Conservation (phyloP, 2,797 vertebrate genomes). For the Pteronotus mesoamericanus region DNA sequence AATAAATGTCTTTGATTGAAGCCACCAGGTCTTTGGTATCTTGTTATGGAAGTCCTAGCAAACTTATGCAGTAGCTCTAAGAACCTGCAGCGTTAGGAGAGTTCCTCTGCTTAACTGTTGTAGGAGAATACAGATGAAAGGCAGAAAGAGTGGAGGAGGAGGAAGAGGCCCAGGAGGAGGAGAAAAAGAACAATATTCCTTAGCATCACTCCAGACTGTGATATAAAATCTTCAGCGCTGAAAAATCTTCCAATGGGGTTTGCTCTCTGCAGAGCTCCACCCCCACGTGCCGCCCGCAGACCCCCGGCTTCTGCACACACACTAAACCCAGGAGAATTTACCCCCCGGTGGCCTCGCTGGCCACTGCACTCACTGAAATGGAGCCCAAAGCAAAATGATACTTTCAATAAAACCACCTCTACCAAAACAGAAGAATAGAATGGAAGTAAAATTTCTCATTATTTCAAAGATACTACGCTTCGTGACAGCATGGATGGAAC, state of each 20-base stretch:
- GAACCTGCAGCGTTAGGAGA: background rate
- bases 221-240: background rate
- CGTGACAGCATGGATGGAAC: no score
- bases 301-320: background rate
- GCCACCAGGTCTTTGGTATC: rapidly evolving
- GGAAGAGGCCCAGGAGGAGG: background rate
- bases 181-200: background rate
- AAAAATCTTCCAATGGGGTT: background rate
- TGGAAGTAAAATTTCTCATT: background rate
- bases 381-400: background rate
- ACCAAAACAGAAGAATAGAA: background rate
- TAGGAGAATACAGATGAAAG: background rate
- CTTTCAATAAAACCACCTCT: background rate
- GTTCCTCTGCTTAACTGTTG: background rate
- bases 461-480: no score
- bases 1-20: background rate
- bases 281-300: rapidly evolving
- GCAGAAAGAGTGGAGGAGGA: background rate
- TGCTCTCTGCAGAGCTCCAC: background rate
- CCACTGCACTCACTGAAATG: background rate
- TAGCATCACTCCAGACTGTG: background rate
- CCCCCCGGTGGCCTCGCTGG: background rate
- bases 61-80: background rate
- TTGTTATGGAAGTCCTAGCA: background rate
- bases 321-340: background rate